Conservation (phyloP, 2,797 vertebrate genomes). For the Nyctalus aviator region DNA sequence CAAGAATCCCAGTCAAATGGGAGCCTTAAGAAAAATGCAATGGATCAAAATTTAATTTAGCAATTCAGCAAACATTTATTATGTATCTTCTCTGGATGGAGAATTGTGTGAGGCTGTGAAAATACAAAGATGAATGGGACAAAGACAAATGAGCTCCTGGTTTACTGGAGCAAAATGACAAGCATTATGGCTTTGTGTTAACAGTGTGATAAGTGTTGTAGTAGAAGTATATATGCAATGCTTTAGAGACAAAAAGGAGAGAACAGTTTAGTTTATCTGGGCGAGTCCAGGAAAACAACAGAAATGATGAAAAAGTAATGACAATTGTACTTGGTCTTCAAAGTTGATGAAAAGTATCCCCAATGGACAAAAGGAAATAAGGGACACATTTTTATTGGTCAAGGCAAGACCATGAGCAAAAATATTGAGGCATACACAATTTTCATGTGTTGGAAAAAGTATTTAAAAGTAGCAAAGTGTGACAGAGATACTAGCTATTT, state of each 20-base stretch:
- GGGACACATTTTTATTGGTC: background rate
- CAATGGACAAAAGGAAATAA: background rate
- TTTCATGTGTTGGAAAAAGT: background rate
- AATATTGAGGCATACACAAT: background rate
- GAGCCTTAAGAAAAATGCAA: constrained; percentile 42
- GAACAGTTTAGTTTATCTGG: background rate
- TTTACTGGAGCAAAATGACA: constrained; percentile 35
- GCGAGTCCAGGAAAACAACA: background rate
- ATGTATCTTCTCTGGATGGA: constrained; percentile 14
- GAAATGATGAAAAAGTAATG: background rate
- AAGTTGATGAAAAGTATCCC: background rate
- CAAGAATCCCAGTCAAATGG: background rate
- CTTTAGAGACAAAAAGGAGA: constrained; percentile 51
- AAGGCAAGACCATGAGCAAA: background rate
- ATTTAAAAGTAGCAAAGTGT: background rate
- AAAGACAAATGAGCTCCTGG: constrained; percentile 41
- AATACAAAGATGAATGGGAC: constrained; percentile 61
- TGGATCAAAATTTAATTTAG: constrained; percentile 64
- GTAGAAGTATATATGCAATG: background rate
- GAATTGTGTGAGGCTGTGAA: constrained; percentile 49
- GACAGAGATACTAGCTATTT: background rate
- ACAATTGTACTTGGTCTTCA: background rate
- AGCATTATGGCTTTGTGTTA: constrained; percentile 36
- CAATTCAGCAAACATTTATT: constrained; percentile 52
- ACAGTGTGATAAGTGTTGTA: constrained; percentile 11